These are phyloP conservation scores for Neoascia interrupta DNA, from an alignment of 2,888 invertebrate species.

Conservation along the genomic window DNA sequence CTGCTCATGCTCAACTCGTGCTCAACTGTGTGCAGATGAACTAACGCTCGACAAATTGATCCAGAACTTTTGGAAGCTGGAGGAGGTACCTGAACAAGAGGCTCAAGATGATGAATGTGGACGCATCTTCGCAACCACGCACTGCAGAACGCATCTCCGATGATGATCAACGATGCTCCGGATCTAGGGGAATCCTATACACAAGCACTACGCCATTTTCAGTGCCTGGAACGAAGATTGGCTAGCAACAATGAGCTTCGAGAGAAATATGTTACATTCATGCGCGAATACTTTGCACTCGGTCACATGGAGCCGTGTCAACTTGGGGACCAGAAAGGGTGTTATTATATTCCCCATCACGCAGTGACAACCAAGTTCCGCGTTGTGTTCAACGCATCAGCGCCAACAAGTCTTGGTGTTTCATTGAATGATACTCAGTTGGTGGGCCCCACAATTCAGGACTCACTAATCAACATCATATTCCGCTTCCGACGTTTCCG, in stretches of 20 bases:
- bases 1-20: too few relatives aligned
- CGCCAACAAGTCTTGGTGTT: slow-evolving; percentile 1
- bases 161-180: slow-evolving; percentile 13
- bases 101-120: slow-evolving; percentile 11
- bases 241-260: not conserved
- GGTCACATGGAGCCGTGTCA: slow-evolving; percentile 33
- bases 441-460: slow-evolving; percentile 30
- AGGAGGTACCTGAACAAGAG: slow-evolving; percentile 16
- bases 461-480: slow-evolving; percentile 26
- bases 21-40: too few relatives aligned
- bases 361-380: slow-evolving; percentile 35
- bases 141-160: slow-evolving; percentile 1
- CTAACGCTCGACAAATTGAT: slow-evolving; percentile 14
- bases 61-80: slow-evolving; percentile 39
- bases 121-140: slow-evolving; percentile 15
- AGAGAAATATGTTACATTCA: slow-evolving; percentile 10
- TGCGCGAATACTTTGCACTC: slow-evolving; percentile 27
- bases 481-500: slow-evolving; percentile 31
- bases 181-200: slow-evolving; percentile 7
- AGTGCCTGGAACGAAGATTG: slow-evolving; percentile 5
- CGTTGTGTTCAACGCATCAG: slow-evolving; percentile 47
- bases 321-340: slow-evolving; percentile 16
- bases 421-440: slow-evolving; percentile 37
- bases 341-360: slow-evolving; percentile 45
- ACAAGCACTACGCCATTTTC: slow-evolving; percentile 11